phyloP scores from a whole-genome alignment of 1,140 invertebrate species.

The Cydia amplana region DNA sequence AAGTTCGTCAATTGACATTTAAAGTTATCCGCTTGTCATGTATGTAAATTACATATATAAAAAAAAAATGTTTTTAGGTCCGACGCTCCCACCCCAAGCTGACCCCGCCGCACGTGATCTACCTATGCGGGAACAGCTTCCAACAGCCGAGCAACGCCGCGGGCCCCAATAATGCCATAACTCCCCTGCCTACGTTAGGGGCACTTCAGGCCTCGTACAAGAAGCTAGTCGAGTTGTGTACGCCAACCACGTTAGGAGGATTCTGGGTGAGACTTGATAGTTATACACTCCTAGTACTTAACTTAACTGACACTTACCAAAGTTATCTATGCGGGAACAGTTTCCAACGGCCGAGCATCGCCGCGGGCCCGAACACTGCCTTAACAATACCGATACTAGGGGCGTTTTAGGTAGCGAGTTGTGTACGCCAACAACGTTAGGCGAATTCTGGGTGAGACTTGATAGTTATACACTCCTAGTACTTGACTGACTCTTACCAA shows the following conservation, averaged over 20 bases:
- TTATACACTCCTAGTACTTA: slow-evolving; percentile 15
- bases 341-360: slow-evolving; percentile 35
- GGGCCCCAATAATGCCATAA: neutral
- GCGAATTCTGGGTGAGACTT: slow-evolving; percentile 67
- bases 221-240: slow-evolving; percentile 69
- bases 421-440: slow-evolving; percentile 70
- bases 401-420: slow-evolving; percentile 59
- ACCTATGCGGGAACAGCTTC: slow-evolving; percentile 80
- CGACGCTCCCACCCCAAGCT: slow-evolving; percentile 86
- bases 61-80: slow-evolving; percentile 64
- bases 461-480: neutral
- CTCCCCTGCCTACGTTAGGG: slow-evolving; percentile 53
- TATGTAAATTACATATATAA: no score
- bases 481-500: no score
- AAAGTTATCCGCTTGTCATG: no score
- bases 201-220: slow-evolving; percentile 62
- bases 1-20: no score
- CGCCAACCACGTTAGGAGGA: slow-evolving; percentile 64
- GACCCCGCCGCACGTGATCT: slow-evolving; percentile 84
- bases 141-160: slow-evolving; percentile 33
- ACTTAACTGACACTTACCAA: no score
- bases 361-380: slow-evolving; percentile 1
- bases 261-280: slow-evolving; percentile 64
- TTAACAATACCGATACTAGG: slow-evolving; percentile 52
- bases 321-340: slow-evolving; percentile 82